These are phyloP conservation scores for Eumacrocentrus americanus DNA, from an alignment of 2,888 invertebrate species.

Conservation along the genomic window DNA sequence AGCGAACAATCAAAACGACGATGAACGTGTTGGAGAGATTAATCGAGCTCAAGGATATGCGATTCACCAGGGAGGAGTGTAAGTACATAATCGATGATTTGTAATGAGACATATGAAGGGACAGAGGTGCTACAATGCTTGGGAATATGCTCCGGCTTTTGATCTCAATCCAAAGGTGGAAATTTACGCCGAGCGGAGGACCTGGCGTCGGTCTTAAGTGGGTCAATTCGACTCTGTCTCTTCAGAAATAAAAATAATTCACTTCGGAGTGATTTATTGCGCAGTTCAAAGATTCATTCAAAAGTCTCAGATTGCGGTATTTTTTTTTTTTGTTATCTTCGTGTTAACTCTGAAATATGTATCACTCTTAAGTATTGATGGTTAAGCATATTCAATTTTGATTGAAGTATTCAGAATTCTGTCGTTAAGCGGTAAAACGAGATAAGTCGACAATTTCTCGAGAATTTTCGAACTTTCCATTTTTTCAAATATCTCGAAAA, in stretches of 20 bases:
- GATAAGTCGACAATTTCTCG: too few relatives aligned
- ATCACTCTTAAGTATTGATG: too few relatives aligned
- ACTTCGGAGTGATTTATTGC: constrained; percentile 9
- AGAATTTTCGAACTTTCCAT: too few relatives aligned
- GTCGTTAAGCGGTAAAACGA: too few relatives aligned
- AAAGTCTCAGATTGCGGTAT: not conserved
- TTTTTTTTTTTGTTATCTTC: too few relatives aligned
- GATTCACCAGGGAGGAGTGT: constrained; percentile 58
- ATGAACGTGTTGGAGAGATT: constrained; percentile 26
- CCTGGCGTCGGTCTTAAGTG: constrained; percentile 19
- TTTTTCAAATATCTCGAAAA: too few relatives aligned
- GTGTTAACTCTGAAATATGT: too few relatives aligned
- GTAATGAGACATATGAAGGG: too few relatives aligned
- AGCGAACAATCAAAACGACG: not conserved
- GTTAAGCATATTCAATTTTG: too few relatives aligned
- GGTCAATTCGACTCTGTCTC: constrained; percentile 14
- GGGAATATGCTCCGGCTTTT: not conserved
- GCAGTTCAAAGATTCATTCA: constrained; percentile 5
- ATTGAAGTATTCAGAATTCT: too few relatives aligned
- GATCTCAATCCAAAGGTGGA: constrained; percentile 18
- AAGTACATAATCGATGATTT: constrained; percentile 47
- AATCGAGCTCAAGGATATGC: constrained; percentile 18
- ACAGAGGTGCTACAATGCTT: too few relatives aligned
- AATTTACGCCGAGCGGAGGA: not conserved
- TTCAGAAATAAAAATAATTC: constrained; percentile 23